Evolutionary conservation across 2,888 invertebrate species (phyloP), one percentile per base, ranked within the genome.

Genomic region (Sphinx pinastri): DNA sequence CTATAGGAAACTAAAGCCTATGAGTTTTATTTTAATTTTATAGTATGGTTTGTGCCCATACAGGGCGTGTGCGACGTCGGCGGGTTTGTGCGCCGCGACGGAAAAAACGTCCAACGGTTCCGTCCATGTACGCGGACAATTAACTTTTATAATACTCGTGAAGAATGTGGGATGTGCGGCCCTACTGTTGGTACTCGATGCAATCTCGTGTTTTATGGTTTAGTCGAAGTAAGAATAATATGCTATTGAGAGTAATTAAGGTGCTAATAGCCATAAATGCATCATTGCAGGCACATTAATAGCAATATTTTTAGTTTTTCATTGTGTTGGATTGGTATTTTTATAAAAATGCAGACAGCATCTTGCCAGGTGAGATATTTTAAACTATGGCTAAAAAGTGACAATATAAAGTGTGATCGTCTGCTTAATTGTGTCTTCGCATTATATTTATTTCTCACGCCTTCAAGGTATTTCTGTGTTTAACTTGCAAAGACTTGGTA

Each of bases 111-210:
- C 58, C 74, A 75, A 70, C 75, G 71, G 74, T 69, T 68, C 45
- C 31, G 68, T 57, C 73, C 77, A 72, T 77, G 72, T 75, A 72
- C 67, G 75, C 68, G 70, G 49, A 77, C 74, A 74, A 76, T 77
- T 76, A 75, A 76, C 72, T 76, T 78, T 77, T 77, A 75, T 74
- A 71, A 73, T 74, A 72, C 73, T 72, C 71, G 68, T 68, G 71
- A 71, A 72, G 77, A 75, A 77, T 76, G 72, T 59, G 14, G 66
- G 71, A 51, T 59, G 58, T 59, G 60, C 0, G 55, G 14, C 19
- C 16, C 54, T 68, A 69, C 69, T 68, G 71, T 49, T 25, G 16
- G 11, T 68, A 71, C 25, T 73, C 70, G 51, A 47, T n/a, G 19
- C 68, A 38, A 16, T 45, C 45, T 47, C 49, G 19, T 11, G 47